Percentiles rank a stretch among this genome's conserved stretches.
These are phyloP conservation scores for Eupithecia tripunctaria DNA, from an alignment of 2,888 invertebrate genomes.

Conservation along the genomic window DNA sequence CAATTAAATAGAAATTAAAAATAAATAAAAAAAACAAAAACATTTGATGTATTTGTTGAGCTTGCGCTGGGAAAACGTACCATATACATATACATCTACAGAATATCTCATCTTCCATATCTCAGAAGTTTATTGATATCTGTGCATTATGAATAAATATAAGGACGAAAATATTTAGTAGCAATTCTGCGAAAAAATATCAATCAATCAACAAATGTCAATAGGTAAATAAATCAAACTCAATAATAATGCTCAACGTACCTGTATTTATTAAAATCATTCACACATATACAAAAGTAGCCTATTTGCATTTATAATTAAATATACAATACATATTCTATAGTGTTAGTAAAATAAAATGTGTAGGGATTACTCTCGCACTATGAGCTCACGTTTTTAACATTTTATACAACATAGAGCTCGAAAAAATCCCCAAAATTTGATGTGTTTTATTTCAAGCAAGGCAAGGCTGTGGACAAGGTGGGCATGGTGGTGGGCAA, in stretches of 20 bases:
- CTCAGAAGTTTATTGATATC: too few relatives aligned
- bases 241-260: slow-evolving; percentile 47
- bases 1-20: too few relatives aligned
- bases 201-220: too few relatives aligned
- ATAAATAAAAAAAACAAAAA: too few relatives aligned
- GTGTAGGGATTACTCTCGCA: neutral
- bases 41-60: too few relatives aligned
- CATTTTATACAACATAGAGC: neutral
- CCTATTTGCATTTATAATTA: slow-evolving; percentile 47
- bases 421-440: neutral
- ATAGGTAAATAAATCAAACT: slow-evolving; percentile 39
- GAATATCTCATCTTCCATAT: too few relatives aligned
- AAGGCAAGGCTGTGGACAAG: neutral
- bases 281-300: slow-evolving; percentile 65
- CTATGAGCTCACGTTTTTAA: neutral
- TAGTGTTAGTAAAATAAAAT: neutral
- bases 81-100: too few relatives aligned
- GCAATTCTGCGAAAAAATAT: too few relatives aligned
- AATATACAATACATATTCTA: neutral
- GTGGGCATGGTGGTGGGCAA: neutral
- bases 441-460: neutral
- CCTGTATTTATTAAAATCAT: slow-evolving; percentile 66
- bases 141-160: too few relatives aligned
- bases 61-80: too few relatives aligned
- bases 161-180: too few relatives aligned